These are phyloP conservation scores for Drosophila fuyamai DNA, from an alignment of 1,140 invertebrate species.

Conservation along the genomic window DNA sequence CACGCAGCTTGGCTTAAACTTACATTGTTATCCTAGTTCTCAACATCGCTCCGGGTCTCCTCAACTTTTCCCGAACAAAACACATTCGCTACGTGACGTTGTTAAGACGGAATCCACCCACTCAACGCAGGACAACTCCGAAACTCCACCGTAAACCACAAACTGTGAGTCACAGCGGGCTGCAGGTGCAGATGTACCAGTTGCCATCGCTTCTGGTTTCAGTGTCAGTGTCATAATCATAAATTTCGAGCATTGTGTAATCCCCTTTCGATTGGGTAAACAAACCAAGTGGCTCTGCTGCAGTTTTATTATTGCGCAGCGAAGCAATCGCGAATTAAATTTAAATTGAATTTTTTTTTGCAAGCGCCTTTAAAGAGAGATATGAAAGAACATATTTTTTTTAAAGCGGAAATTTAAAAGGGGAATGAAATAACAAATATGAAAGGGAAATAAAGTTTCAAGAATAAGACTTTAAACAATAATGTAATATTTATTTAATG, in stretches of 20 bases:
- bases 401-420: neutral
- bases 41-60: constrained; percentile 49
- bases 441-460: neutral
- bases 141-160: constrained; percentile 7
- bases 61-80: constrained; percentile 27
- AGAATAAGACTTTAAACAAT: neutral
- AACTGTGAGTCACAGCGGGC: constrained; percentile 42
- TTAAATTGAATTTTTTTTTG: constrained; percentile 26
- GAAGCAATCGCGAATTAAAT: constrained; percentile 23
- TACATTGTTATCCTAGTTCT: constrained; percentile 82
- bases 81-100: constrained; percentile 57
- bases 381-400: constrained; percentile 5
- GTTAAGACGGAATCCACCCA: constrained; percentile 43
- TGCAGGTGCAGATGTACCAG: constrained; percentile 50
- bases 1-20: constrained; percentile 80
- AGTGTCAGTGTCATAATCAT: constrained; percentile 56
- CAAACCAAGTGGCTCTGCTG: constrained; percentile 21
- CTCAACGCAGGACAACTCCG: constrained; percentile 28
- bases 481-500: too few species aligned
- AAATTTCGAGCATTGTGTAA: constrained; percentile 53
- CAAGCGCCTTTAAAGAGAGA: constrained; percentile 1
- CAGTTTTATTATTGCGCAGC: constrained; percentile 37
- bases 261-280: constrained; percentile 47
- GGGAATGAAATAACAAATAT: neutral
- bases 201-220: constrained; percentile 33